phyloP scores from a whole-genome alignment of 2,113 vertebrate genomes.

The Brachirus orientalis region DNA sequence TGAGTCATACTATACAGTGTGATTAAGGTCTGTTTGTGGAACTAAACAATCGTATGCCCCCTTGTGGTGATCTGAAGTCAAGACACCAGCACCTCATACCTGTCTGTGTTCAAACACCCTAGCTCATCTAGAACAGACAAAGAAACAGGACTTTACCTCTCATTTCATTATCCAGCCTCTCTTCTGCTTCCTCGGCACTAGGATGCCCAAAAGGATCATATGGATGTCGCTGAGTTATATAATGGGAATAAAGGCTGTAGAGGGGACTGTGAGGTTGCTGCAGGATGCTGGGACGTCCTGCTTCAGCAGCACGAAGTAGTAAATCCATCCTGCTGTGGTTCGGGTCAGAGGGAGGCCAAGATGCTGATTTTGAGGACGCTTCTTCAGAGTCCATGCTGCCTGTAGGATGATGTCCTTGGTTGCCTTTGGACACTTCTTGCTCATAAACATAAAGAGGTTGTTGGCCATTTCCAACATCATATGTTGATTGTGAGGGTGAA shows the following conservation, averaged over 20 bases:
- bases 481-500: neutral
- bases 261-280: neutral
- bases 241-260: neutral
- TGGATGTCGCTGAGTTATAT: neutral
- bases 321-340: neutral
- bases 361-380: neutral
- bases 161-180: slow-evolving; percentile 7
- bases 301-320: neutral
- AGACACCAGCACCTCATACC: neutral
- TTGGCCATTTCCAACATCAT: neutral
- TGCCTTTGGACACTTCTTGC: neutral
- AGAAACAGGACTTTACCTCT: slow-evolving; percentile 34
- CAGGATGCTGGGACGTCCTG: slow-evolving; percentile 11
- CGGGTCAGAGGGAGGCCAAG: neutral
- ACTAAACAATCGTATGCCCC: slow-evolving; percentile 7
- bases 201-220: neutral
- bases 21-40: neutral
- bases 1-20: too few relatives aligned
- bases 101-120: too few relatives aligned
- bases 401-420: neutral
- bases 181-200: neutral
- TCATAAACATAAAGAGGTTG: slow-evolving; percentile 23
- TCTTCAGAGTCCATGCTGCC: neutral
- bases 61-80: slow-evolving; percentile 23
- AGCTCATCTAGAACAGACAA: neutral